Percentiles rank a stretch among this genome's conserved stretches.
phyloP scores from a whole-genome alignment of 1,140 invertebrate genomes.

The Kradibia gibbosae region DNA sequence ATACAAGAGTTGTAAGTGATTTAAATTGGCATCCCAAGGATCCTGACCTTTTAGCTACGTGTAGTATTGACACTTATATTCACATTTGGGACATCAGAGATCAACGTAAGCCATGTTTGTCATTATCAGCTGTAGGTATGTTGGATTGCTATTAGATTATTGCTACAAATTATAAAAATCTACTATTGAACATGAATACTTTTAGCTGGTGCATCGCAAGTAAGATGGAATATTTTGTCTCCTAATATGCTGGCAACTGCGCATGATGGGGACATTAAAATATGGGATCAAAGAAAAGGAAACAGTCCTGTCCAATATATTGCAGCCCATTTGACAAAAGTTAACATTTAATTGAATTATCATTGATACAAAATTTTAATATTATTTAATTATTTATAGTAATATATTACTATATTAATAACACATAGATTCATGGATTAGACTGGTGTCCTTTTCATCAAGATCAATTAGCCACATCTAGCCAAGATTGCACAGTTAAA shows the following conservation, averaged over 20 bases:
- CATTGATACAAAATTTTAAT: slow-evolving; percentile 15
- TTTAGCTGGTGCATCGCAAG: slow-evolving; percentile 91
- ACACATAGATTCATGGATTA: slow-evolving; percentile 90
- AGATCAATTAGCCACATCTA: slow-evolving; percentile 90
- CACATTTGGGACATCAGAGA: slow-evolving; percentile 95
- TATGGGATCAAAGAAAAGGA: slow-evolving; percentile 95
- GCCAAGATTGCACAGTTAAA: slow-evolving; percentile 95
- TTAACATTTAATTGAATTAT: slow-evolving; percentile 53
- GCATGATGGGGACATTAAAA: slow-evolving; percentile 94
- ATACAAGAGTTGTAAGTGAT: slow-evolving; percentile 92
- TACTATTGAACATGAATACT: not conserved
- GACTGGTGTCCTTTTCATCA: slow-evolving; percentile 93
- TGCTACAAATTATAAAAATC: slow-evolving; percentile 1
- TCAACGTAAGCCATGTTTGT: slow-evolving; percentile 83
- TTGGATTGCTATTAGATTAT: not conserved
- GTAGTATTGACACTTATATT: slow-evolving; percentile 94
- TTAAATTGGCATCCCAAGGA: slow-evolving; percentile 94
- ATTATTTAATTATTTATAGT: not conserved
- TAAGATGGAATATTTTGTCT: slow-evolving; percentile 92
- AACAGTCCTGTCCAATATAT: slow-evolving; percentile 92
- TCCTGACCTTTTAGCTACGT: slow-evolving; percentile 91
- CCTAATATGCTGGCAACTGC: slow-evolving; percentile 90
- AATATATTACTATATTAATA: slow-evolving; percentile 44
- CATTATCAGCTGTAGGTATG: slow-evolving; percentile 85
- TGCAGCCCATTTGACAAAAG: slow-evolving; percentile 90